A percentile compares a stretch with the other conserved stretches of the same genome.
Evolutionary conservation across 2,113 vertebrate genomes (phyloP).

Genomic region (Crotalus helleri): DNA sequence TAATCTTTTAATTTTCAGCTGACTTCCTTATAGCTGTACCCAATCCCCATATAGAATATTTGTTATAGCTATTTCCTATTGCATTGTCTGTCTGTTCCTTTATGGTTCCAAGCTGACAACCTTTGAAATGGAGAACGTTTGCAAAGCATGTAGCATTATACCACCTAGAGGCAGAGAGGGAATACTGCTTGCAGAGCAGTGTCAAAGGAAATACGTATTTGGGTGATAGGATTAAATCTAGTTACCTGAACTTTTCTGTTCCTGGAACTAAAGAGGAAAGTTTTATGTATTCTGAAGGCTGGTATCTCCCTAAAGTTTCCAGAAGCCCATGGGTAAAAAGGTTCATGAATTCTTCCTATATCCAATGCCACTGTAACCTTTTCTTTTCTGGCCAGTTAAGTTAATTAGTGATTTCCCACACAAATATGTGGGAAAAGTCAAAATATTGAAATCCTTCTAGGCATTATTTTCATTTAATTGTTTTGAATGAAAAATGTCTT

Average conservation of each 20-base stretch:
- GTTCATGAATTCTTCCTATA: not conserved
- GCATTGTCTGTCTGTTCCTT: not conserved
- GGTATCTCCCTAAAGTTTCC: not conserved
- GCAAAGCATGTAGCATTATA: not conserved
- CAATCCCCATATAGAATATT: not conserved
- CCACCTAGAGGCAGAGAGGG: not conserved
- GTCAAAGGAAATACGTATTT: not conserved
- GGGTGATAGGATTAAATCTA: not conserved
- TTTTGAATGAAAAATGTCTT: not conserved
- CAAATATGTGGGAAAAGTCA: not conserved
- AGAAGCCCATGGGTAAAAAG: not conserved
- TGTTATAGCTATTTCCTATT: not conserved
- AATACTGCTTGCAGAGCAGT: not conserved
- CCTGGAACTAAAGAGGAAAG: not conserved
- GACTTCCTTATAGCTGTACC: not conserved
- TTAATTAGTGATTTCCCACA: not conserved
- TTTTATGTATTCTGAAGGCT: not conserved
- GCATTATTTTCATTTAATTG: not conserved
- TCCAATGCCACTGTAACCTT: not conserved
- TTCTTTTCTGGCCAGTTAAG: not conserved
- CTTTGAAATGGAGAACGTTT: not conserved
- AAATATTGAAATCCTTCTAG: not conserved
- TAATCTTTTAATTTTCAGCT: not conserved
- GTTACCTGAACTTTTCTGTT: too few relatives aligned
- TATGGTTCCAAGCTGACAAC: not conserved